Conservation (phyloP, 2,888 invertebrate genomes). For the Drosophila nr. perissopoda region DNA sequence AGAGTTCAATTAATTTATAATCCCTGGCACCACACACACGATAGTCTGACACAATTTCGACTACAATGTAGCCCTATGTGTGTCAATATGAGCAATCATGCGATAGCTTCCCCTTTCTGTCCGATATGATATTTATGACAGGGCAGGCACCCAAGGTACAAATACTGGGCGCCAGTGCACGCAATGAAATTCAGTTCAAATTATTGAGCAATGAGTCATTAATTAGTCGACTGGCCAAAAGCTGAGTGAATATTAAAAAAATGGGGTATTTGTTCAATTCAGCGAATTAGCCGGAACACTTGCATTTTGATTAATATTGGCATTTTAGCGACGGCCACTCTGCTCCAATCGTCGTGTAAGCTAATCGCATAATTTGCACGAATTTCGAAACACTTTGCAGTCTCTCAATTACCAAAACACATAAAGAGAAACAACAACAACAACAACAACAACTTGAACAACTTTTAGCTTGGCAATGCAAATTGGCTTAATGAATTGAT, state of each 20-base stretch:
- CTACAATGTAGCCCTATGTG: constrained; percentile 40
- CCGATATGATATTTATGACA: constrained; percentile 66
- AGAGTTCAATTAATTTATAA: constrained; percentile 79
- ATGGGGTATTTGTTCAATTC: constrained; percentile 5
- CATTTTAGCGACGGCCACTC: constrained; percentile 41
- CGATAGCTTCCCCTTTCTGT: constrained; percentile 38
- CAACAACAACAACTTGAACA: constrained; percentile 48
- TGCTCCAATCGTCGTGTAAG: constrained; percentile 48
- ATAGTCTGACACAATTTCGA: constrained; percentile 65
- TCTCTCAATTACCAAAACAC: constrained; percentile 39
- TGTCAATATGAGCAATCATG: constrained; percentile 48
- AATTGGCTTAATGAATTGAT: constrained; percentile 72
- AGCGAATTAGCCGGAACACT: constrained; percentile 29
- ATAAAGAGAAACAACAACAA: constrained; percentile 15
- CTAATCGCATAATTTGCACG: constrained; percentile 72
- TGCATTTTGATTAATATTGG: constrained; percentile 35
- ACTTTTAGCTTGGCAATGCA: constrained; percentile 55
- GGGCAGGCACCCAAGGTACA: constrained; percentile 9
- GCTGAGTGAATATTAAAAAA: constrained; percentile 18
- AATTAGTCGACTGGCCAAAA: constrained; percentile 15
- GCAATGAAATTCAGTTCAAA: constrained; percentile 5
- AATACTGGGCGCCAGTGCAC: constrained; percentile 46
- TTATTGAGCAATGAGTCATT: constrained; percentile 48
- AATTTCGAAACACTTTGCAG: constrained; percentile 54
- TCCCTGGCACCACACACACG: constrained; percentile 59